Evolutionary conservation across 2,113 vertebrate species (phyloP).

Genomic region (Harpagus bidentatus): DNA sequence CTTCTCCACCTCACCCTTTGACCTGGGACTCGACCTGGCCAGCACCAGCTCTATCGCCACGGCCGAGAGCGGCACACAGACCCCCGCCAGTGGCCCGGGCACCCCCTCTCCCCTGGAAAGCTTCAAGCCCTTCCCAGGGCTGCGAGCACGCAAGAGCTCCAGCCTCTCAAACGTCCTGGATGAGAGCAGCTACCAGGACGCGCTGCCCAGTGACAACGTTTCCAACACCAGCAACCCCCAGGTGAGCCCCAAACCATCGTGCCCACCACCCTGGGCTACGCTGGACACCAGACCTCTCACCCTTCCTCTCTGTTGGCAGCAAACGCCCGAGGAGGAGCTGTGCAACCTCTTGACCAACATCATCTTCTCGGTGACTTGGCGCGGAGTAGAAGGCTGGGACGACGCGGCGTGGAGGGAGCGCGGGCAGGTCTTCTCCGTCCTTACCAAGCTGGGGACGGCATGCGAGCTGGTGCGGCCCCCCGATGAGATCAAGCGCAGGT

Average conservation of each 20-base stretch:
- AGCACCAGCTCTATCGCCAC: slow-evolving; percentile 68
- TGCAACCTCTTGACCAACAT: slow-evolving; percentile 97
- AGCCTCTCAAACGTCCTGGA: slow-evolving; percentile 96
- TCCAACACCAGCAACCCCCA: slow-evolving; percentile 95
- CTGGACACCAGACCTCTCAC: accelerated
- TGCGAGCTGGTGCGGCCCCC: slow-evolving; percentile 89
- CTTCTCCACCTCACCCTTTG: slow-evolving; percentile 83
- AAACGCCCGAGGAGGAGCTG: slow-evolving; percentile 93
- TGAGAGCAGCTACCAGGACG: slow-evolving; percentile 85
- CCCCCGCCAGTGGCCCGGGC: slow-evolving; percentile 80
- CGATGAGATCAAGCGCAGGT: slow-evolving; percentile 96
- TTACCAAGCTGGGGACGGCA: slow-evolving; percentile 92
- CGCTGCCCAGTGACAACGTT: slow-evolving; percentile 80
- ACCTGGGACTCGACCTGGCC: slow-evolving; percentile 79
- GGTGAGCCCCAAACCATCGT: slow-evolving; percentile 55
- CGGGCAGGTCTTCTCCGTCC: slow-evolving; percentile 94
- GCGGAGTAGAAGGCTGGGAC: slow-evolving; percentile 81
- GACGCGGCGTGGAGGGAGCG: slow-evolving; percentile 89
- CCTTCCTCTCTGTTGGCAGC: slow-evolving; percentile 22
- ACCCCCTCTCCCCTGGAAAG: slow-evolving; percentile 87
- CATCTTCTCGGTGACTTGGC: slow-evolving; percentile 91
- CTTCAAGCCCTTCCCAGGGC: slow-evolving; percentile 78
- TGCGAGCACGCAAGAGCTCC: slow-evolving; percentile 85
- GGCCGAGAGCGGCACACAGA: slow-evolving; percentile 64
- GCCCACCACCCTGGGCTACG: accelerated